phyloP scores from a whole-genome alignment of 1,140 invertebrate species.

The Heliconius nattereri region DNA sequence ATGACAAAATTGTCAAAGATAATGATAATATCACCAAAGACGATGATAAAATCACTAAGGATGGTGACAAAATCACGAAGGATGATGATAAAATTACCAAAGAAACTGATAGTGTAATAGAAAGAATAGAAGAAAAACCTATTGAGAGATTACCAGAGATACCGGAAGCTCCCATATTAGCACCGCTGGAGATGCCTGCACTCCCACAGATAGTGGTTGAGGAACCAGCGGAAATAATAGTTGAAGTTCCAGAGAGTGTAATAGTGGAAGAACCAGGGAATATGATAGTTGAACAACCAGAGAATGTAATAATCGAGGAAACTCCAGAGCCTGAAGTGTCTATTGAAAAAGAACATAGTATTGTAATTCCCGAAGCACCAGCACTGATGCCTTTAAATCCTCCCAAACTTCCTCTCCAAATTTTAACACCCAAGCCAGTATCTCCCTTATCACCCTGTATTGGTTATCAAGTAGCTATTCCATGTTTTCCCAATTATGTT shows the following conservation, averaged over 20 bases:
- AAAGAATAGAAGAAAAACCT: not conserved
- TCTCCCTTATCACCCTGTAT: not conserved
- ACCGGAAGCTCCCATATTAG: conserved; percentile 38
- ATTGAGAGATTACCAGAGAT: conserved; percentile 22
- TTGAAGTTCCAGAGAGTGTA: not conserved
- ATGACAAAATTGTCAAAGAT: not conserved
- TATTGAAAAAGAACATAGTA: conserved; percentile 19
- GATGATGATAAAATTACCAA: not conserved
- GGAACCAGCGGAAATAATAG: not conserved
- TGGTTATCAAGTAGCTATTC: not conserved
- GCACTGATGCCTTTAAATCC: conserved; percentile 17
- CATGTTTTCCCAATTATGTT: not conserved
- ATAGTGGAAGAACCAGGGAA: not conserved
- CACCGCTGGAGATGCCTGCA: conserved; percentile 33
- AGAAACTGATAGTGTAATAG: not conserved
- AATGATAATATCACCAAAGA: not conserved
- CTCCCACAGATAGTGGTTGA: conserved; percentile 25
- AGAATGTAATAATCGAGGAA: not conserved
- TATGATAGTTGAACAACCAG: not conserved
- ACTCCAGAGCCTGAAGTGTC: not conserved
- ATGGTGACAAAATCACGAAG: not conserved
- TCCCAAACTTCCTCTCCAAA: conserved; percentile 4
- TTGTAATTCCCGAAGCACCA: conserved; percentile 24
- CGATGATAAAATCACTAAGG: not conserved
- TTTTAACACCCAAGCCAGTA: conserved; percentile 25